phyloP scores from a whole-genome alignment of 2,888 invertebrate genomes.

The Ichneumoninae sp. region DNA sequence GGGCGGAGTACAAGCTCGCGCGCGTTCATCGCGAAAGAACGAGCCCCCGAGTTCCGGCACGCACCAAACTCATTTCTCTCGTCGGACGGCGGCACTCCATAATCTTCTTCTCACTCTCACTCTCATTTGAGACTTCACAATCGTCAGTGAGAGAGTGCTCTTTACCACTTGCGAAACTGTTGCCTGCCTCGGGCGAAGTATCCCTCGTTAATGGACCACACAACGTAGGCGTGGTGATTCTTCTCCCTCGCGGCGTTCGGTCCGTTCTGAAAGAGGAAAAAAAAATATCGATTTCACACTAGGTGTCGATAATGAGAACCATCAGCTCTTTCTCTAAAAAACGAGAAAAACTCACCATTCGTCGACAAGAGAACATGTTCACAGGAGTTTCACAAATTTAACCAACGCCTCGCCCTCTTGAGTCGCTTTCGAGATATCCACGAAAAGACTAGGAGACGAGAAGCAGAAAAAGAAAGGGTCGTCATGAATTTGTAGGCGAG shows the following conservation, averaged over 20 bases:
- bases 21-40: conserved; percentile 47
- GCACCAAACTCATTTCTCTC: conserved; percentile 53
- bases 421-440: not conserved
- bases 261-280: conserved; percentile 31
- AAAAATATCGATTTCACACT: conserved; percentile 60
- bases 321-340: conserved; percentile 31
- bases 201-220: conserved; percentile 54
- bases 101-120: conserved; percentile 13
- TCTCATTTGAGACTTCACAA: conserved; percentile 1
- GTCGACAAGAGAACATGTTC: conserved; percentile 36
- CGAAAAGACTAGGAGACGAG: conserved; percentile 31
- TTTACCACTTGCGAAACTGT: conserved; percentile 39
- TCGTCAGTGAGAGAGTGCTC: not conserved
- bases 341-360: not conserved
- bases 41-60: conserved; percentile 63
- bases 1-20: conserved; percentile 67
- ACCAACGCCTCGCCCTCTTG: conserved; percentile 19
- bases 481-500: conserved; percentile 45
- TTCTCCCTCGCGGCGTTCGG: not conserved
- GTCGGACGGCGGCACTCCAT: conserved; percentile 21
- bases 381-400: conserved; percentile 57
- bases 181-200: conserved; percentile 17
- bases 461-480: conserved; percentile 43
- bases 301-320: conserved; percentile 56
- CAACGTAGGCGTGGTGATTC: conserved; percentile 53